These are phyloP conservation scores for Zaprionus lachaisei DNA, from an alignment of 1,140 invertebrate genomes.

Conservation along the genomic window DNA sequence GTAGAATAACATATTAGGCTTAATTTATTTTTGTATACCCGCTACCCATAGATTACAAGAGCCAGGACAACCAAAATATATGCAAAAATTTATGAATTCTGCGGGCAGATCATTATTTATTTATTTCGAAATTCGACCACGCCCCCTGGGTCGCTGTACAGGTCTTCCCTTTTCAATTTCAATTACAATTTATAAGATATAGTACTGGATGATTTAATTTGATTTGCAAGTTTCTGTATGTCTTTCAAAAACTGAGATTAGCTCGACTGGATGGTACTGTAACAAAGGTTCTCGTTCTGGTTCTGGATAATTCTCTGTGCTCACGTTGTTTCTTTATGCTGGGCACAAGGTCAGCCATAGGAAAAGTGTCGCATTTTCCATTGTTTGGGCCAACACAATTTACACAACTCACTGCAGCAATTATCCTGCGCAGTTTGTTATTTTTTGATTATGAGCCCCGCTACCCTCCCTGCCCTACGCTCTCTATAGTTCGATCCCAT, in stretches of 20 bases:
- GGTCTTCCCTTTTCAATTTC: too few relatives aligned
- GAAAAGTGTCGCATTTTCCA: conserved; percentile 47
- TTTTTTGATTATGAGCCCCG: conserved; percentile 61
- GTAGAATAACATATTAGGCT: too few relatives aligned
- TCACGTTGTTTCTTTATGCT: neutral
- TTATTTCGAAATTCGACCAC: too few relatives aligned
- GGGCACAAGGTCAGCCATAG: conserved; percentile 4
- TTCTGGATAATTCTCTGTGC: neutral
- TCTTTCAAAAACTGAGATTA: neutral
- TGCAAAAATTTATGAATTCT: too few relatives aligned
- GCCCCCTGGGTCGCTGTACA: too few relatives aligned
- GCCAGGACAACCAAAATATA: too few relatives aligned
- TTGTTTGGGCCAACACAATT: conserved; percentile 73
- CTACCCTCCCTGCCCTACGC: neutral
- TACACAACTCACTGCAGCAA: conserved; percentile 64
- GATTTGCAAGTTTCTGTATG: neutral
- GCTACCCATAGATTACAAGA: too few relatives aligned
- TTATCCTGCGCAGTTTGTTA: conserved; percentile 79
- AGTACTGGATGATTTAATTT: neutral
- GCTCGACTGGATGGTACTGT: neutral
- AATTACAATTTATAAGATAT: too few relatives aligned
- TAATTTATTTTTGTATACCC: too few relatives aligned
- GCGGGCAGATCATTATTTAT: too few relatives aligned
- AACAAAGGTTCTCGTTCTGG: neutral
- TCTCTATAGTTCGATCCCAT: neutral